Evolutionary conservation across 2,797 vertebrate genomes (phyloP).

Genomic region (Typhlichthys eigenmanni): DNA sequence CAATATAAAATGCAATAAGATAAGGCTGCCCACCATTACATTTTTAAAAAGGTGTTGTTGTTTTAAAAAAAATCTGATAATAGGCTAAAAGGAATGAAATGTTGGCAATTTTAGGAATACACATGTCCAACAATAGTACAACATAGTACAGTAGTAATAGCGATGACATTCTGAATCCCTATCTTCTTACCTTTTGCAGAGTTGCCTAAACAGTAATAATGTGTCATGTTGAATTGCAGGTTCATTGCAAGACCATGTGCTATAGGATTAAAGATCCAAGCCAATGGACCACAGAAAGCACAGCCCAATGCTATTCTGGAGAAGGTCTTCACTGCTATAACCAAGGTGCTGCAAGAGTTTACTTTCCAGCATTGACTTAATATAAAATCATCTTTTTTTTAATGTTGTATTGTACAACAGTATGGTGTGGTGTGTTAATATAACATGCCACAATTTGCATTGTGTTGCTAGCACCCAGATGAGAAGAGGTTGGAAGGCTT

Average conservation of each 20-base stretch:
- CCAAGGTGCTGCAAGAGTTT: conserved; percentile 82
- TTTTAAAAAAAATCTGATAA: too few relatives aligned
- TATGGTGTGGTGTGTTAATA: neutral
- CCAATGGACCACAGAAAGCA: conserved; percentile 92
- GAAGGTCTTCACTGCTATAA: conserved; percentile 98
- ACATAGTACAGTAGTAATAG: too few relatives aligned
- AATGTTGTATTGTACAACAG: neutral
- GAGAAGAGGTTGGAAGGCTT: conserved; percentile 96
- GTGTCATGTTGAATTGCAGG: conserved; percentile 70
- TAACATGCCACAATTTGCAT: neutral
- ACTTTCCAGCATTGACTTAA: neutral
- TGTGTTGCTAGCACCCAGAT: conserved; percentile 87
- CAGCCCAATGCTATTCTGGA: conserved; percentile 96
- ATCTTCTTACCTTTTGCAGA: neutral
- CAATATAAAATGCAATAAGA: too few relatives aligned
- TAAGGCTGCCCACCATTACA: too few relatives aligned
- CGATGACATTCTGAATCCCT: neutral
- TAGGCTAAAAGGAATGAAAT: too few relatives aligned
- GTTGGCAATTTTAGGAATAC: too few relatives aligned
- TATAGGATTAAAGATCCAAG: conserved; percentile 95
- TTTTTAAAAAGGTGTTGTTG: too few relatives aligned
- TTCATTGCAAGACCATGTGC: conserved; percentile 98
- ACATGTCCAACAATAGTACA: too few relatives aligned
- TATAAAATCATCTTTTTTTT: neutral
- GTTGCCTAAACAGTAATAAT: neutral